These are phyloP conservation scores for Apotomis turbidana DNA, from an alignment of 2,888 invertebrate genomes.

Conservation along the genomic window DNA sequence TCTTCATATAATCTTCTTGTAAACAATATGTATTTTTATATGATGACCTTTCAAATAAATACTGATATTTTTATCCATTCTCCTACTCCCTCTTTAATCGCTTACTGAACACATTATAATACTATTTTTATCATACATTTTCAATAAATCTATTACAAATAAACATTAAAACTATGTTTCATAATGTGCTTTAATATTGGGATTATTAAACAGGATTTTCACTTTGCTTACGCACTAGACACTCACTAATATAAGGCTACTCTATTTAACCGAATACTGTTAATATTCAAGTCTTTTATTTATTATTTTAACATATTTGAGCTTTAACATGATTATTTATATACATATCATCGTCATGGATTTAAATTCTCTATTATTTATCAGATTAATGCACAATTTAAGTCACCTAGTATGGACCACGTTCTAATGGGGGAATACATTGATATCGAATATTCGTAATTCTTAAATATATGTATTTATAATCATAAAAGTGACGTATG, in stretches of 20 bases:
- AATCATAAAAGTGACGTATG: constrained; percentile 48
- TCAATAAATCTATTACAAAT: constrained; percentile 64
- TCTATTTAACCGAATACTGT: constrained; percentile 69
- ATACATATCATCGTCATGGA: constrained; percentile 64
- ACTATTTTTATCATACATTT: constrained; percentile 53
- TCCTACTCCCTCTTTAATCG: constrained; percentile 32
- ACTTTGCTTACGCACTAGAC: constrained; percentile 59
- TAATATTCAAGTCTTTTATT: constrained; percentile 76
- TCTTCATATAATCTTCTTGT: constrained; percentile 39
- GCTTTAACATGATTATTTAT: constrained; percentile 78
- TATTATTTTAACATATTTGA: constrained; percentile 78
- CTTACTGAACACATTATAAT: constrained; percentile 76
- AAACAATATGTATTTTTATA: constrained; percentile 22
- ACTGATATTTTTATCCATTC: constrained; percentile 29
- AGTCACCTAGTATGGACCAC: constrained; percentile 84
- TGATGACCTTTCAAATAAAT: constrained; percentile 25
- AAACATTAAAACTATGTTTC: constrained; percentile 49
- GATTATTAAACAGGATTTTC: constrained; percentile 52
- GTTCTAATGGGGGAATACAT: constrained; percentile 69
- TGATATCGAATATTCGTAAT: constrained; percentile 44
- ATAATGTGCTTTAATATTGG: constrained; percentile 65
- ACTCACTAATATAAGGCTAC: constrained; percentile 71
- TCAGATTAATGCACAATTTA: constrained; percentile 80
- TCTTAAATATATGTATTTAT: constrained; percentile 47
- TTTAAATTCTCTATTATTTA: constrained; percentile 68